phyloP scores from a whole-genome alignment of 2,113 vertebrate species.

The Ochotona princeps region DNA sequence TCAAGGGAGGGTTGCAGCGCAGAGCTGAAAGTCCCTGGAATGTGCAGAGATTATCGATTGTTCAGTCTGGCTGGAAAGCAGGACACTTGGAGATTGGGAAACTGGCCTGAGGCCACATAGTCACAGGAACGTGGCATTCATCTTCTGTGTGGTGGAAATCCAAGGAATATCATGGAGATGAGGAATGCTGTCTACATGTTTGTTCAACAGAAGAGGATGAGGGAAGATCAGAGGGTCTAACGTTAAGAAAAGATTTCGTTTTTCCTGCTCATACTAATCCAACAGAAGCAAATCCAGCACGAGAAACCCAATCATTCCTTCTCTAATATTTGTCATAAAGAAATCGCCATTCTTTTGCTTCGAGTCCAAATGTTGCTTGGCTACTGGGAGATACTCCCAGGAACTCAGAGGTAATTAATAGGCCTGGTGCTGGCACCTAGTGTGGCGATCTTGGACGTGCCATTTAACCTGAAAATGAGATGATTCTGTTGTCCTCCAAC shows the following conservation, averaged over 20 bases:
- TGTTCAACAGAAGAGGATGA: neutral
- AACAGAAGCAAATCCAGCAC: neutral
- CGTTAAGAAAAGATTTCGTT: neutral
- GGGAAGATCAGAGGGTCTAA: neutral
- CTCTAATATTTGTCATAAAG: neutral
- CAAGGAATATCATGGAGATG: neutral
- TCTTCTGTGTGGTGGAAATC: neutral
- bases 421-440: neutral
- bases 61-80: neutral
- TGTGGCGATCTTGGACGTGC: neutral
- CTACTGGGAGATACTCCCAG: neutral
- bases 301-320: neutral
- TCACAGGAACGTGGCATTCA: neutral
- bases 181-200: neutral
- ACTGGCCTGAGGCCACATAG: neutral
- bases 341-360: neutral
- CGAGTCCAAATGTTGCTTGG: neutral
- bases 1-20: neutral
- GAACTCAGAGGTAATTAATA: neutral
- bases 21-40: neutral
- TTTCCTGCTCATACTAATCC: neutral
- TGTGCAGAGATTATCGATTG: neutral
- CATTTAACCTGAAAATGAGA: neutral
- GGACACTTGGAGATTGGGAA: neutral
- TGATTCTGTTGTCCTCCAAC: neutral